A percentile compares a stretch with the other conserved stretches of the same genome.
These are phyloP conservation scores for Oreohelix idahoensis DNA, from an alignment of 1,140 invertebrate species.

Conservation along the genomic window DNA sequence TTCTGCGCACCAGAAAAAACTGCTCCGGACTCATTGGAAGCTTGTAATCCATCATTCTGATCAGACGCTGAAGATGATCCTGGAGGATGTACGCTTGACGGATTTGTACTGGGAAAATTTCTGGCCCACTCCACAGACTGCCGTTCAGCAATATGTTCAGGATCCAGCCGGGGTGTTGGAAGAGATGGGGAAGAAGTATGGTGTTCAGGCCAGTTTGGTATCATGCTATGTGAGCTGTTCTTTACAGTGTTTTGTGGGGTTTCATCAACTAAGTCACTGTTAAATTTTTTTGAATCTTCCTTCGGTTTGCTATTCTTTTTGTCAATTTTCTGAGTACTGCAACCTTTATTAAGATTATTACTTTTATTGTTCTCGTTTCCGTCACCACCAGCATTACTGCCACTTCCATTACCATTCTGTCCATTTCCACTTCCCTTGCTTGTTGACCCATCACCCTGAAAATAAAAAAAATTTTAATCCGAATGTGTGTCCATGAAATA, in stretches of 20 bases:
- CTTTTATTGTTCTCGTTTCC: not conserved
- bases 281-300: not conserved
- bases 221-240: not conserved
- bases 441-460: not conserved
- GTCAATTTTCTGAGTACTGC: not conserved
- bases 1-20: not conserved
- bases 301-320: not conserved
- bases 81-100: not conserved
- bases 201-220: too few relatives aligned
- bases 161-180: not conserved
- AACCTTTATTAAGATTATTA: not conserved
- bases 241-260: not conserved
- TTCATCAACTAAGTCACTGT: not conserved
- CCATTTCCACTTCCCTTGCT: not conserved
- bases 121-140: not conserved
- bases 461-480: not conserved
- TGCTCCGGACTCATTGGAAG: not conserved
- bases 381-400: not conserved
- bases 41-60: not conserved
- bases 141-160: not conserved
- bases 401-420: not conserved
- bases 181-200: not conserved
- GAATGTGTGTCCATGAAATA: too few relatives aligned
- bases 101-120: not conserved
- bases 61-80: not conserved